Base-by-base conservation (phyloP, 2,113 vertebrate species). In the Seriola rivoliana region DNA sequence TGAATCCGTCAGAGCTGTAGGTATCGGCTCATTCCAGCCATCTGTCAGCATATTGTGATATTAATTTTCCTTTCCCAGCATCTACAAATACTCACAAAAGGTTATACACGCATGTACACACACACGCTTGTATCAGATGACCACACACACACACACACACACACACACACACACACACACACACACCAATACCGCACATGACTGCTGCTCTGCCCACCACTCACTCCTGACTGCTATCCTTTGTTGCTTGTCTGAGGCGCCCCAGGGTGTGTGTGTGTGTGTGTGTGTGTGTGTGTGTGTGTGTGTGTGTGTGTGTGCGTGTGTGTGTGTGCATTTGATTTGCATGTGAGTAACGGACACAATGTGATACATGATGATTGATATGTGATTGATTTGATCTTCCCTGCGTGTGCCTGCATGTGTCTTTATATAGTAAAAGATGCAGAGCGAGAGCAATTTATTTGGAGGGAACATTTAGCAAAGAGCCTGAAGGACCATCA, bases 21-120 rank as follows among this genome's bases (percentile, higher is more conserved):
- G 13, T 63, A 60, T 76, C 74, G 65, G 55, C 59, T 69, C 42
- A 88, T 88, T 85, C 77, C 75, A 72, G 42, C 58, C 85, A 84
- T 89, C 90, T 89, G 84, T 86, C 82, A n/a, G 13, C 81, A 63
- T 65, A 81, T 75, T 87, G 68, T 60, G 36, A 90, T 89, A 80
- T 83, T 86, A 2, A 23, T 78, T 88, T 91, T 78, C 75, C 85
- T 2, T 80, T 87, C 74, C 62, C 74, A 66, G 63, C 32, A 19
- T 73, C 71, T 76, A 74, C 71, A 82, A 48, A 82, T 62, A 74
- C 21, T 46, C 69, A 78, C 63, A 79, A 40, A 63, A 38, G 29
- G 65, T 52, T 21, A 54, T 0, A 69, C 8, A 72, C 66, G 54
- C 42, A 44, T 7, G 3, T 19, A 54, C 40, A 54, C 12, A 29